Percentiles rank a stretch among this genome's conserved stretches.
These are phyloP conservation scores for Aurelia aurita complex sp. Pacific DNA, from an alignment of 30 jellyfish, hydroid and myxozoan species.

Conservation along the genomic window DNA sequence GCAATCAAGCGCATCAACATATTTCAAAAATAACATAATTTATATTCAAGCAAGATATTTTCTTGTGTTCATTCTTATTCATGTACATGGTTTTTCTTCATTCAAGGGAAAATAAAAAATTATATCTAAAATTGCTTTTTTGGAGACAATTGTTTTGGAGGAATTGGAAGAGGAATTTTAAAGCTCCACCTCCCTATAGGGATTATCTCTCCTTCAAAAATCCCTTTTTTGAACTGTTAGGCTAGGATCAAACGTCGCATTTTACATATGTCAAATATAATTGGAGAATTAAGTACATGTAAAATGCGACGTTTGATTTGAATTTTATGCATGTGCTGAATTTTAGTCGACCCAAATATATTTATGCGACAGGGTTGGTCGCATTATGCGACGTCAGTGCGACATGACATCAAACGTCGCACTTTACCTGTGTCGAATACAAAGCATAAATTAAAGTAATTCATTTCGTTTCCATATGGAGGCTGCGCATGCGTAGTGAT, in stretches of 20 bases:
- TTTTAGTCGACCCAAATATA: constrained; percentile 7
- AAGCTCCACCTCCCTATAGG: no score
- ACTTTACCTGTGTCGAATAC: constrained; percentile 21
- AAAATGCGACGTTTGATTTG: constrained; percentile 21
- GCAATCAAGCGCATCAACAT: no score
- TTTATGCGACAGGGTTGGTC: constrained; percentile 17
- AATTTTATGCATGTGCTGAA: not conserved
- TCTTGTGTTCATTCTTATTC: no score
- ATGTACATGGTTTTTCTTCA: no score
- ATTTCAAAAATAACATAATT: no score
- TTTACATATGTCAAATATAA: constrained; percentile 20
- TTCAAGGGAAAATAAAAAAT: no score
- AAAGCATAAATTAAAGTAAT: constrained; percentile 18
- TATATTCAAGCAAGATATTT: no score
- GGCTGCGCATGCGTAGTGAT: constrained; percentile 7
- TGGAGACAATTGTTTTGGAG: no score
- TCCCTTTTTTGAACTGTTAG: not conserved
- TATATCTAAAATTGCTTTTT: no score
- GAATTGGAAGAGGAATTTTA: no score
- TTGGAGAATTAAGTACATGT: constrained; percentile 1
- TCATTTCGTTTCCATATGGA: not conserved
- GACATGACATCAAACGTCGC: constrained; percentile 23
- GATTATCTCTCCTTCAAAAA: no score
- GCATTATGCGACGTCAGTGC: constrained; percentile 40
- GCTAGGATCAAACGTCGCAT: constrained; percentile 26